Base-by-base conservation (phyloP, 2,888 invertebrate genomes). In the Scaptomyza tumidula region DNA sequence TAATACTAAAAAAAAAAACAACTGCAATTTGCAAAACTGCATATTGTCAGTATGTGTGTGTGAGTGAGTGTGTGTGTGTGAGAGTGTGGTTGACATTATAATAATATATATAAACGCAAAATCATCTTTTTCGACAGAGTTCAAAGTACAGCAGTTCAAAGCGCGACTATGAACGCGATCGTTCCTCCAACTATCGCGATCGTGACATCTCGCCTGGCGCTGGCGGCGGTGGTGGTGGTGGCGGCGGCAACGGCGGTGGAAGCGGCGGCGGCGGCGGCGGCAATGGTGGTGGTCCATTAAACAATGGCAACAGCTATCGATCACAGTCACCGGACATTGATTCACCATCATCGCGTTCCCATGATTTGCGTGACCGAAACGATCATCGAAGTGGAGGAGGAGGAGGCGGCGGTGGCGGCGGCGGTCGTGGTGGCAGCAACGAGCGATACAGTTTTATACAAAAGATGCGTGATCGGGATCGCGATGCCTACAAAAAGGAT, bases 401-500 rank as follows among this genome's bases (percentile, higher is more conserved):
- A 4, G 24, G 24, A 3, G 24, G 75, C 9, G 81, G 86, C 0
- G 75, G 80, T 0, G 68, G 87, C 10, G 78, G 87, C 1, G 81
- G 87, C 0, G 57, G 72, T 4, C 62, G 69, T 13, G 88, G 90
- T 48, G 87, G 91, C 39, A 93, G 93, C 77, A 94, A 95, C 78
- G 94, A 93, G 78, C 93, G 94, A 78, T 93, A 93, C 75, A 91
- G 90, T 80, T 92, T 91, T 70, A 89, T 92, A 74, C 92, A 92
- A 73, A 92, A 92, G 86, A 91, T 92, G 91, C 90, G 92, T 66
- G 92, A 92, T 83, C 91, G 92, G 43, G 97, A 97, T 95, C 96
- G 97, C 94, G 97, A 96, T 93, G 95, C 96, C 95, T 97, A 97
- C 93, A 97, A 96, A 94, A 96, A 96, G 93, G 96, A 96, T 94